phyloP scores from a whole-genome alignment of 2,113 vertebrate genomes.

The Clinocottus analis region DNA sequence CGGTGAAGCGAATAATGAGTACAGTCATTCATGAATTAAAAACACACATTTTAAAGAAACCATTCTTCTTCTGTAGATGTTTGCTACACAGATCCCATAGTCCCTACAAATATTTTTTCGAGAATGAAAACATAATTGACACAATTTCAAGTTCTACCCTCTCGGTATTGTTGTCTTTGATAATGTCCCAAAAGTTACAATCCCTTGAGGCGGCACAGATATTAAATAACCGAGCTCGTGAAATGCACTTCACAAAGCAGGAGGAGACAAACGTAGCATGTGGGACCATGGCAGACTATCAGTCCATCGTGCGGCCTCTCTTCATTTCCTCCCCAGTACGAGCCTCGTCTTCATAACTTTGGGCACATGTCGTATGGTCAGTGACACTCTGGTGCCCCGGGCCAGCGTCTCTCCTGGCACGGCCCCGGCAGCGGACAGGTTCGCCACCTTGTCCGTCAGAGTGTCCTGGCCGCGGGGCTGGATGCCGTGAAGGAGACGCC shows the following conservation, averaged over 20 bases:
- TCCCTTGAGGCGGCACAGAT: slow-evolving; percentile 2
- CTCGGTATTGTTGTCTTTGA: not conserved
- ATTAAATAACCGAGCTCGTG: not conserved
- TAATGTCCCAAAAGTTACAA: not conserved
- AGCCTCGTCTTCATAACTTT: slow-evolving; percentile 85
- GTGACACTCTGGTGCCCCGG: slow-evolving; percentile 86
- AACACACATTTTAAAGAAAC: not conserved
- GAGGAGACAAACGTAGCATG: not conserved
- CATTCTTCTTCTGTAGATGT: not conserved
- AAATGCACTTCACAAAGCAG: not conserved
- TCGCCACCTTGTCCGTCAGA: slow-evolving; percentile 80
- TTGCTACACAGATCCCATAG: not conserved
- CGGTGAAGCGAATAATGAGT: not conserved
- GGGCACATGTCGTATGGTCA: slow-evolving; percentile 91
- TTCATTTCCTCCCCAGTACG: slow-evolving; percentile 80
- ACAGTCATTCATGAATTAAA: not conserved
- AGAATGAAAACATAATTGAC: not conserved
- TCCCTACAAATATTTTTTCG: not conserved
- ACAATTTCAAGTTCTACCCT: not conserved
- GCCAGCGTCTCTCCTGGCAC: slow-evolving; percentile 74
- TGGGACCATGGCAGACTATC: not conserved
- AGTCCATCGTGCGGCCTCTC: not conserved
- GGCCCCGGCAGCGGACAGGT: slow-evolving; percentile 68
- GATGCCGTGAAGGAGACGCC: slow-evolving; percentile 88
- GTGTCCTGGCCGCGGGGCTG: slow-evolving; percentile 67